Conservation (phyloP, 2,113 vertebrate genomes). For the Theristicus caerulescens region DNA sequence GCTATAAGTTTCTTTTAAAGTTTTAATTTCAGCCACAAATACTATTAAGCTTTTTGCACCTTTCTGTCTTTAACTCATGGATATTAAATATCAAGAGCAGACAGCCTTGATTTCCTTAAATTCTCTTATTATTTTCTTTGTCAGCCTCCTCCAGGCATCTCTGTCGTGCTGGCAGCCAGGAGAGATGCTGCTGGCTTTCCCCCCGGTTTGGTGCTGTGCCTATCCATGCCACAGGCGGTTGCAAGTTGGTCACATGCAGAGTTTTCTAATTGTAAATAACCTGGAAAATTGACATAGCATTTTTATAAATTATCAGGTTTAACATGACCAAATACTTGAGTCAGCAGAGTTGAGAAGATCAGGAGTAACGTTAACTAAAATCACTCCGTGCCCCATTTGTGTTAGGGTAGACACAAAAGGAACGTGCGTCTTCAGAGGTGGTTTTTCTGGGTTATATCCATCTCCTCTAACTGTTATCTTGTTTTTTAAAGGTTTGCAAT, state of each 20-base stretch:
- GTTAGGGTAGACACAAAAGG: not conserved
- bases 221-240: not conserved
- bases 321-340: not conserved
- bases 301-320: not conserved
- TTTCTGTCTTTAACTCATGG: conserved; percentile 55
- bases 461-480: conserved; percentile 19
- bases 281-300: not conserved
- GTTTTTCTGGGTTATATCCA: not conserved
- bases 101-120: conserved; percentile 29
- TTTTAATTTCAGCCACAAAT: conserved; percentile 82
- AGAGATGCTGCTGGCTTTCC: not conserved
- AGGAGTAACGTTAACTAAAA: not conserved
- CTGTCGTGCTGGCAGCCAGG: not conserved
- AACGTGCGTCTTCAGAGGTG: not conserved
- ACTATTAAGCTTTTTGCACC: conserved; percentile 82
- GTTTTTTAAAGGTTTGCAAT: conserved; percentile 13
- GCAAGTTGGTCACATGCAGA: not conserved
- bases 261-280: not conserved
- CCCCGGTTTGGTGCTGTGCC: not conserved
- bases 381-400: not conserved
- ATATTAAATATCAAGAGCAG: conserved; percentile 65
- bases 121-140: not conserved
- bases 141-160: not conserved
- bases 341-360: not conserved
- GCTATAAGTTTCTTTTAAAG: conserved; percentile 79